A percentile compares a stretch with the other conserved stretches of the same genome.
phyloP scores from a whole-genome alignment of 2,797 vertebrate species.

The Pseudochaenichthys georgianus region DNA sequence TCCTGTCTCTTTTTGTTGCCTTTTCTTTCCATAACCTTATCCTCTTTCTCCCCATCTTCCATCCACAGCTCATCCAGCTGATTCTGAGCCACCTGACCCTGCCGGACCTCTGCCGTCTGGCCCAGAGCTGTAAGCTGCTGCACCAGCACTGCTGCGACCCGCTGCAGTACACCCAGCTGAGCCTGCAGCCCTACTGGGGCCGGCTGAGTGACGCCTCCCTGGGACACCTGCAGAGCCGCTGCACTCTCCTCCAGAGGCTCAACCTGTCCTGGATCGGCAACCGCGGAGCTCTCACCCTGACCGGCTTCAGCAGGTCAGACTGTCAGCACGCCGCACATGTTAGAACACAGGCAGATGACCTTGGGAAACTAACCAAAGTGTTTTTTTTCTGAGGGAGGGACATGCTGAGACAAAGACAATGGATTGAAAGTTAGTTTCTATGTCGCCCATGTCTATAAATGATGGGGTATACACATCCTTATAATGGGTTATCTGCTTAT shows the following conservation, averaged over 20 bases:
- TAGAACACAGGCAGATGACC: constrained; percentile 46
- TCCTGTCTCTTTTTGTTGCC: constrained; percentile 12
- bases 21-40: neutral
- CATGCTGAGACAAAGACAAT: constrained; percentile 26
- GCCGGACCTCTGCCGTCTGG: constrained; percentile 96
- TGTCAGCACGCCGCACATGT: constrained; percentile 39
- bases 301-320: constrained; percentile 96
- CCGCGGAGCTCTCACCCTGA: constrained; percentile 92
- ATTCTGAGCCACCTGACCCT: constrained; percentile 96
- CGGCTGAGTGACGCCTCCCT: constrained; percentile 92
- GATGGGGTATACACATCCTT: no score
- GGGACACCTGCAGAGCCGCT: constrained; percentile 93
- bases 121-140: constrained; percentile 96
- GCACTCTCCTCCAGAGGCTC: constrained; percentile 95
- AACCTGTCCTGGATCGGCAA: constrained; percentile 99
- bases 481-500: no score
- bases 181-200: constrained; percentile 98
- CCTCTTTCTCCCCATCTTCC: constrained; percentile 57
- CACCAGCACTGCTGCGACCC: constrained; percentile 98
- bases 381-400: constrained; percentile 30
- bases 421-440: neutral
- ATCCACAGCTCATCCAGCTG: constrained; percentile 94
- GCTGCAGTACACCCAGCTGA: constrained; percentile 96
- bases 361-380: constrained; percentile 52
- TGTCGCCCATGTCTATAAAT: no score